These are phyloP conservation scores for Dendrolimus punctatus DNA, from an alignment of 1,140 invertebrate genomes.

Conservation along the genomic window DNA sequence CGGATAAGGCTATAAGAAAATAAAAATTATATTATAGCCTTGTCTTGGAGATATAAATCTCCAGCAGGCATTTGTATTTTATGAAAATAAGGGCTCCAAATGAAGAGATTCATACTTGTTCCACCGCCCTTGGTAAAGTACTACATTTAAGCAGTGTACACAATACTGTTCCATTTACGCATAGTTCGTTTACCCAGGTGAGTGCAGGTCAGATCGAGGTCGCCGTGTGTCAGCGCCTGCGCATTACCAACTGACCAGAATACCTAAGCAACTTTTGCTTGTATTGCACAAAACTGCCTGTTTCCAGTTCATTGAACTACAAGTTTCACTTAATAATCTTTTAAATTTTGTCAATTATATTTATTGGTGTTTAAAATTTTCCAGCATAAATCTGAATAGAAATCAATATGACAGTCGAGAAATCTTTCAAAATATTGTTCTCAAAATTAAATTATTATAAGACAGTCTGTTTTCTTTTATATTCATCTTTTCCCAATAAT, in stretches of 20 bases:
- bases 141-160: not conserved
- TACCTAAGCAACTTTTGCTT: constrained; percentile 44
- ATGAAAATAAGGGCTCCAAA: not conserved
- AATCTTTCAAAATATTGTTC: too few relatives aligned
- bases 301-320: constrained; percentile 34
- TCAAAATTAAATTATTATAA: too few relatives aligned
- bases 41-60: too few relatives aligned
- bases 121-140: constrained; percentile 1
- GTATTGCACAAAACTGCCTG: constrained; percentile 49
- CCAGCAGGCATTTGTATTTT: too few relatives aligned
- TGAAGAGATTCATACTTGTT: constrained; percentile 1
- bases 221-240: constrained; percentile 27
- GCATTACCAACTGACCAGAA: constrained; percentile 33
- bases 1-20: too few relatives aligned
- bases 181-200: constrained; percentile 29
- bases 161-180: constrained; percentile 17
- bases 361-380: too few relatives aligned
- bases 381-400: not conserved
- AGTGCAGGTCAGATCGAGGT: constrained; percentile 41
- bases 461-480: too few relatives aligned
- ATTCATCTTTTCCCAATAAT: too few relatives aligned
- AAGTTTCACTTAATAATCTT: constrained; percentile 9
- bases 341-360: not conserved
- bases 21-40: too few relatives aligned
- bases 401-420: too few relatives aligned